phyloP scores from a whole-genome alignment of 2,888 invertebrate species.

The Itoplectis maculator region DNA sequence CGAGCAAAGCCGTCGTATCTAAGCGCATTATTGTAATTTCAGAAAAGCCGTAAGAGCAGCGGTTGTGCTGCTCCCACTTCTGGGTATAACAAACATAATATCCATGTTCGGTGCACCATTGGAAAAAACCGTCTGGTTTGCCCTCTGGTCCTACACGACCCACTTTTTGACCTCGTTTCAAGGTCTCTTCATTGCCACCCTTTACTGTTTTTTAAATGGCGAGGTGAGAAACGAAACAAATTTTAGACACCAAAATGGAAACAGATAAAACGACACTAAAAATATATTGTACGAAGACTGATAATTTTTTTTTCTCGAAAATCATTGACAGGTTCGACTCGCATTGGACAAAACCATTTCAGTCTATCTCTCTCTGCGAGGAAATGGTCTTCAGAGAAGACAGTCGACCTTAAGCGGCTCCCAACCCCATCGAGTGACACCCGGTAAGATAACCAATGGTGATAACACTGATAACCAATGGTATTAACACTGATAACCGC shows the following conservation, averaged over 20 bases:
- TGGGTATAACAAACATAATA: conserved; percentile 92
- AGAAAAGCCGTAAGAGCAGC: conserved; percentile 94
- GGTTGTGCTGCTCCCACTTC: conserved; percentile 90
- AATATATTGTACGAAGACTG: no score
- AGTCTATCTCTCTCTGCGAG: conserved; percentile 78
- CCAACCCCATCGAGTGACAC: conserved; percentile 77
- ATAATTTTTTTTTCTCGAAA: not conserved
- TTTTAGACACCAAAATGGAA: no score
- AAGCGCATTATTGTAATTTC: conserved; percentile 55
- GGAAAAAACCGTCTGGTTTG: conserved; percentile 89
- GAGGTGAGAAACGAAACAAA: conserved; percentile 87
- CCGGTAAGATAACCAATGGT: conserved; percentile 72
- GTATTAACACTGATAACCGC: not conserved
- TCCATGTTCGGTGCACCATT: conserved; percentile 90
- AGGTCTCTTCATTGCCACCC: conserved; percentile 91
- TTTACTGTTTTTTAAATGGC: conserved; percentile 93
- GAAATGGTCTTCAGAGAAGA: conserved; percentile 77
- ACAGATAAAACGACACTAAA: not conserved
- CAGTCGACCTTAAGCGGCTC: conserved; percentile 79
- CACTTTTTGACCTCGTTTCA: conserved; percentile 94
- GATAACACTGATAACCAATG: conserved; percentile 2
- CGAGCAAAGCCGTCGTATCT: no score
- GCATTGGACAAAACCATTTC: conserved; percentile 81
- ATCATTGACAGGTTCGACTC: conserved; percentile 76
- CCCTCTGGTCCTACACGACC: conserved; percentile 91